These are phyloP conservation scores for Drosophila pseudotakahashii DNA, from an alignment of 2,888 invertebrate species.

Conservation along the genomic window DNA sequence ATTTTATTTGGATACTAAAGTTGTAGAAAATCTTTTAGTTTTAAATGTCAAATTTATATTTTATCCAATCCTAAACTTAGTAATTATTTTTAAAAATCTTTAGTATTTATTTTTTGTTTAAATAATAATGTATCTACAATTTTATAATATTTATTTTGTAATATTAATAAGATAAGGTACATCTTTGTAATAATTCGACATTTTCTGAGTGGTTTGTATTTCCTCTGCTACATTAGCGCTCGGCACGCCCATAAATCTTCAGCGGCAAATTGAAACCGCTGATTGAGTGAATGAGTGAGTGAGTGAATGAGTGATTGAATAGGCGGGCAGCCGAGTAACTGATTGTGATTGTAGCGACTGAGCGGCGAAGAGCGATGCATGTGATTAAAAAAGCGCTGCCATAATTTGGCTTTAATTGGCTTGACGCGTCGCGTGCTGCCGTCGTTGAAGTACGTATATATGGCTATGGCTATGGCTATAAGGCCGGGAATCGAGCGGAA, in stretches of 20 bases:
- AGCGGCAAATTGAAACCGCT: constrained; percentile 60
- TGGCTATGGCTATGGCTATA: constrained; percentile 8
- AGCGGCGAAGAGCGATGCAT: constrained; percentile 53
- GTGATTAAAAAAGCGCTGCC: constrained; percentile 72
- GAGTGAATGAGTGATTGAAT: constrained; percentile 21
- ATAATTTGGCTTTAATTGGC: constrained; percentile 77
- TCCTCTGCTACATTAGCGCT: constrained; percentile 8
- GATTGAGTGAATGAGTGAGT: constrained; percentile 38
- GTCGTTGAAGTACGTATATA: background rate
- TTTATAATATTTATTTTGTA: too few relatives aligned
- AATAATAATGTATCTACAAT: too few relatives aligned
- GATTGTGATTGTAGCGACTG: constrained; percentile 8
- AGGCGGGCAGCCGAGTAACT: constrained; percentile 3
- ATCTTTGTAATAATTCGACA: too few relatives aligned
- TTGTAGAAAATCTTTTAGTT: too few relatives aligned
- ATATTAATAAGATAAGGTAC: too few relatives aligned
- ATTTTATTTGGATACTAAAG: too few relatives aligned
- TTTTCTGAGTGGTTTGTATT: background rate
- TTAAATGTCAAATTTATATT: too few relatives aligned
- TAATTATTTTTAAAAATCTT: too few relatives aligned
- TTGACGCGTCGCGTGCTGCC: constrained; percentile 72
- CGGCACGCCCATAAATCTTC: constrained; percentile 70
- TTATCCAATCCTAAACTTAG: too few relatives aligned
- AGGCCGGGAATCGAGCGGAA: constrained; percentile 32
- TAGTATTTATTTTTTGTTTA: too few relatives aligned